Evolutionary conservation across 1,140 invertebrate species (phyloP).

Genomic region (Pachyrhynchus sulphureomaculatus): DNA sequence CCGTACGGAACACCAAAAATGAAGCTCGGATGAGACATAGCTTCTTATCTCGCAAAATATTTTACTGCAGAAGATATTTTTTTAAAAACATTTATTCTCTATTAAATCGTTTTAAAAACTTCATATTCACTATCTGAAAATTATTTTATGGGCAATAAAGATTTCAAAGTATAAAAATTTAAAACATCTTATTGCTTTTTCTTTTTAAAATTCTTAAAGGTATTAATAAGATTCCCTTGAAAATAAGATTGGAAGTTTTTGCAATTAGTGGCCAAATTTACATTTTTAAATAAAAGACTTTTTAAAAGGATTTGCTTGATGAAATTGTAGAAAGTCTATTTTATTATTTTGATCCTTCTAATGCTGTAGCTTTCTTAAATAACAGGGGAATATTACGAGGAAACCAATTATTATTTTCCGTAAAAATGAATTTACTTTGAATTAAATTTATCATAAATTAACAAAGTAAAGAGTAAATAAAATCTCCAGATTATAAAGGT

Average conservation of each 20-base stretch:
- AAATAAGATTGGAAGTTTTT: constrained; percentile 1
- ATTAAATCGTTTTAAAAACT: too few species aligned
- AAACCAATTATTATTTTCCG: constrained; percentile 8
- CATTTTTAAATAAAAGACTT: background rate
- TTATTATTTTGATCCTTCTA: constrained; percentile 1
- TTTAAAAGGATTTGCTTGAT: constrained; percentile 3
- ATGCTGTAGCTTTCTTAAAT: background rate
- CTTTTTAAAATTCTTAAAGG: background rate
- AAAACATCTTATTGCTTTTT: background rate
- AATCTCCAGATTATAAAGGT: too few species aligned
- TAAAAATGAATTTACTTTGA: constrained; percentile 9
- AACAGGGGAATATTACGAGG: background rate
- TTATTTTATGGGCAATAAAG: too few species aligned
- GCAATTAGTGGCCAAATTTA: too few species aligned
- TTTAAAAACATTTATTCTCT: too few species aligned
- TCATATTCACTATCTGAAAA: too few species aligned
- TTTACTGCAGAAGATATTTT: too few species aligned
- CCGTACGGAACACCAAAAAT: too few species aligned
- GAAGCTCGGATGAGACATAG: too few species aligned
- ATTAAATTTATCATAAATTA: background rate
- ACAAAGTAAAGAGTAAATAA: too few species aligned
- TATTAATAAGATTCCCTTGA: background rate
- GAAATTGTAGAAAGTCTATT: background rate
- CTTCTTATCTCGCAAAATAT: too few species aligned
- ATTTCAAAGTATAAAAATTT: background rate